Base-by-base conservation (phyloP, 2,888 invertebrate genomes). In the Myopa tessellatipennis region DNA sequence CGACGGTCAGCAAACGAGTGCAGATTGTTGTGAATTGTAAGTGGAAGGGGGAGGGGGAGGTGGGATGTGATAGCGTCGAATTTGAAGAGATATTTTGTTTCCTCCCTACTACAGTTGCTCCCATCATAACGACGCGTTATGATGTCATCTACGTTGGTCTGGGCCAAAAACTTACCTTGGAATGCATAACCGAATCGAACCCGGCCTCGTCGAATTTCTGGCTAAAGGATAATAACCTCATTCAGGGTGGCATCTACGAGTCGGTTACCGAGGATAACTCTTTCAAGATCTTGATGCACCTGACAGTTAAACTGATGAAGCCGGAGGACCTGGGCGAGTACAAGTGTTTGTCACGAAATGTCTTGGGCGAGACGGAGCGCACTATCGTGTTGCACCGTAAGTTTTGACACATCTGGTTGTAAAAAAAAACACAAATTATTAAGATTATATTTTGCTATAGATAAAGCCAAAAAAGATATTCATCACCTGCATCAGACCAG, bases 331-430 rank as follows among this genome's bases (percentile, higher is more conserved):
- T 93, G 86, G 95, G 95, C 38, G 92, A 93, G 72, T 95, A 95
- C 89, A 94, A 94, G 88, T 95, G 95, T 88, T 92, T 95, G 80
- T 94, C 95, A 40, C 95, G 95, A 90, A 95, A 96, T 88, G 92
- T 94, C 2, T 90, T 95, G 36, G 95, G 95, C 10, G 94, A 95
- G 85, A 86, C 87, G 12, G 87, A 89, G 78, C 87, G 86, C 72
- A 85, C 82, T 36, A 89, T 89, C 26, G 83, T 82, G 68, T 77
- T 88, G 38, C 84, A 85, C 80, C 86, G 88, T 88, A 81, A 84
- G 87, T 84, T 50, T 26, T 0, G 18, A 10, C 18, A 65, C 10
- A 4, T 26, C 63, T 52, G 38, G 26, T 55, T 55, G 6, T 61
- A 55, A 61, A 52, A 16, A 8, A 8, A 45, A 10, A 10, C 6